Base-by-base conservation (phyloP, 2,888 invertebrate species). In the Blastobasis adustella region DNA sequence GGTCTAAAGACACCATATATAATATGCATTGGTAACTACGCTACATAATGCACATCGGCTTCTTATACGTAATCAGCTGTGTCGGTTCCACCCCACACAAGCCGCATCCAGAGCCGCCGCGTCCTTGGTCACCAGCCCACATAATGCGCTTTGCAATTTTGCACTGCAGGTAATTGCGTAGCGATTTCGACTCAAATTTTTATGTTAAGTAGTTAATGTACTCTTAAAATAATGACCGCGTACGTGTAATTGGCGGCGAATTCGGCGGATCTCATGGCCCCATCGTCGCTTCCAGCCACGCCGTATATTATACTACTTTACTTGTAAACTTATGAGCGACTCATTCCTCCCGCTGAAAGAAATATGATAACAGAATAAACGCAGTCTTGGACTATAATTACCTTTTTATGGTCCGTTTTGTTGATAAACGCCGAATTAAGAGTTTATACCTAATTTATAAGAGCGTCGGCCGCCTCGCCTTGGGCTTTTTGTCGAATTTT, bases 161-260 rank as follows among this genome's bases (percentile, higher is more conserved):
- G 74, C 69, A 69, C 63, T 56, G 63, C 63, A 59, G 61, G 72
- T 82, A 84, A 84, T 85, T 82, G 73, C 75, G 69, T 68, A 69
- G 76, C 72, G 67, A 72, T 77, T 73, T 75, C 69, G 65, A 64
- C 69, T 72, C 67, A 71, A 79, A 78, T 73, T 76, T 75, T 78
- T 77, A 73, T 76, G 74, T 76, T 80, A 81, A 76, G 68, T 67
- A 75, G 71, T 71, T 72, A 73, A 76, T 73, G 73, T 71, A 76
- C 73, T 73, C 76, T 77, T 76, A 75, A 80, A 80, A 79, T 82
- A 81, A 81, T 79, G 74, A 79, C 76, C 74, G 71, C 72, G 63
- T 71, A 59, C 56, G 59, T 58, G 69, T 75, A 71, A 75, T 73
- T 71, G 75, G 56, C 57, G 59, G 59, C 50, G 60, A 58, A 65